Evolutionary conservation across 2,888 invertebrate species (phyloP).

Genomic region (Rhodophaea formosa): DNA sequence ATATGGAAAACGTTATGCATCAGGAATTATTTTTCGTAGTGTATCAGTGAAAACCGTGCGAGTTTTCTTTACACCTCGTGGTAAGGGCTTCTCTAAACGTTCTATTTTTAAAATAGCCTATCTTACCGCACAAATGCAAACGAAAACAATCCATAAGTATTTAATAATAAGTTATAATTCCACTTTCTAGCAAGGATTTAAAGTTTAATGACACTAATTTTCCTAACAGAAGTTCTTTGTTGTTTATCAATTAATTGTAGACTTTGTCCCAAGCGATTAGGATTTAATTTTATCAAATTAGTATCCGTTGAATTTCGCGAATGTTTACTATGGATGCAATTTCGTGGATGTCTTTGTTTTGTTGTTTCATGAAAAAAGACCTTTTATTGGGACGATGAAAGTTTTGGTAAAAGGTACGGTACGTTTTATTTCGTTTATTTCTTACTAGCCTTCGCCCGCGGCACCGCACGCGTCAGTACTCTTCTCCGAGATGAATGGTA

Average conservation of each 20-base stretch:
- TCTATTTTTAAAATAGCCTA: background rate
- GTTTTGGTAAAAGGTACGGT: background rate
- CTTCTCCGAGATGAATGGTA: no score
- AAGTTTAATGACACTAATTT: constrained; percentile 26
- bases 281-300: constrained; percentile 4
- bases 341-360: constrained; percentile 14
- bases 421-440: background rate
- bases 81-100: constrained; percentile 14
- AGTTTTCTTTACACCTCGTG: constrained; percentile 13
- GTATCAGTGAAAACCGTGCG: background rate
- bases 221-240: constrained; percentile 11
- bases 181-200: background rate
- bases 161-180: background rate
- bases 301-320: constrained; percentile 4
- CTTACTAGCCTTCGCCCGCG: background rate
- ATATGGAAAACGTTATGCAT: no score
- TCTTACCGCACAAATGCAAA: background rate
- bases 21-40: no score
- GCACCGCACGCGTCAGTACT: no score
- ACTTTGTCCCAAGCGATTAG: background rate
- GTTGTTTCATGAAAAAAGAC: constrained; percentile 2
- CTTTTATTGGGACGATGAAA: background rate
- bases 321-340: constrained; percentile 23
- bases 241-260: constrained; percentile 15
- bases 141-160: background rate